Base-by-base conservation (phyloP, 2,797 vertebrate species). In the Stomatorhinus walkeri region DNA sequence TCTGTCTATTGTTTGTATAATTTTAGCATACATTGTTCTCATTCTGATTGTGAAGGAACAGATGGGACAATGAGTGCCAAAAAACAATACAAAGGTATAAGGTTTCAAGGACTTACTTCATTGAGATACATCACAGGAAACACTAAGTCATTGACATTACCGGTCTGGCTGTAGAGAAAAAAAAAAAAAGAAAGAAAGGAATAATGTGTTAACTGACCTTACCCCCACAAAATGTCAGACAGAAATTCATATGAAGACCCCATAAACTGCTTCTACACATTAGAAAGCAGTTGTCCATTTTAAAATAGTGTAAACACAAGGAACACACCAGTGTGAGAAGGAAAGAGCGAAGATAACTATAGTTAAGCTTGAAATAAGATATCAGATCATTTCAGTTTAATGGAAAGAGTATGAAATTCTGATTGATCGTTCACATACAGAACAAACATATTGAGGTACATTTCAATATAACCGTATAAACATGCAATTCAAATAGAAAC, bases 121-220 rank as follows among this genome's bases (percentile, higher is more conserved):
- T 98, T 99, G 88, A 99, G 88, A 91, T 97, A 95, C 95, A 97
- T 94, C 93, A 99, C 96, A 61, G 98, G 98, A 76, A 98, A 96
- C 89, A 97, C 87, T 89, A 99, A 91, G 0, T 96, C 96, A 91
- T 89, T 94, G 91, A 99, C 94, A 2, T 96, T 94, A 91, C 95
- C 96, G 0, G 97, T 98, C 95, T 97, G 94, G 88, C 96, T 96
- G 91, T 61, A 91, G 88, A 46, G 49, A 88, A 61, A 76, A 90
- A 76, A 76, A 24, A 40, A 72, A 36, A 8, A 83, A 36, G 16
- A 46, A 84, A 32, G 22, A 28, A 48, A 8, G 3, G 12, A 12
- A 49, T 19, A 49, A 56, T 84, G 59, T 4, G n/a, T 9, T 59
- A 51, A 49, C 7, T 87, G 56, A 86, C 43, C 59, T 89, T 89